Evolutionary conservation across 2,888 invertebrate species (phyloP), one percentile per base, ranked within the genome.

Genomic region (Lasius platythorax): DNA sequence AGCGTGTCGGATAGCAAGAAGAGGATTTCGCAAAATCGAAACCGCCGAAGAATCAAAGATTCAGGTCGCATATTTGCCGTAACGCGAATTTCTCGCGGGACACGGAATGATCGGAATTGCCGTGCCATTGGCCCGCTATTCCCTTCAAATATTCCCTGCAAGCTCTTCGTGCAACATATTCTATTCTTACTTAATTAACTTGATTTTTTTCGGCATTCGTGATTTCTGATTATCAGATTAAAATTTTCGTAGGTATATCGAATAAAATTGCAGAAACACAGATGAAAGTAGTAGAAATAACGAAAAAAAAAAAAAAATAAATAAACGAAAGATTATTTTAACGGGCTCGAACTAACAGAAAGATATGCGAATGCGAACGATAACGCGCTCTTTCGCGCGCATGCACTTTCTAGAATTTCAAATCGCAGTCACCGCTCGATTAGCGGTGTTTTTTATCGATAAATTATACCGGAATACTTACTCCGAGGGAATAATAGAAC

Each of bases 11-110:
- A 61, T 53, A 46, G 70, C 70, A 58, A 23, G 28, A 67, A 56
- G 37, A 56, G 58, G 43, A 33, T 85, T 70, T 43, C 33, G 61
- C 78, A 84, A 74, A 84, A 87, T 87, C 86, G 83, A 72, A 86
- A 86, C 85, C 79, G 82, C 68, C 79, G 72, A 84, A 81, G 85
- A 85, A 87, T 87, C 85, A 82, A 63, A 74, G 81, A 64, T 67
- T 81, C 53, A 58, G 61, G n/a, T 76, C 63, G 78, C 73, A 87
- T 86, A 83, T 87, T 85, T 82, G 74, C 46, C 68, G 58, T 67
- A 88, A 86, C 78, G 43, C 67, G 75, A 67, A 85, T 87, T 85
- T 87, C 68, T 82, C 76, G 68, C 68, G 40, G 0, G 50, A 6
- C 12, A 33, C n/a, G 23, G 40, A 40, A 50, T 33, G 63, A 78